Evolutionary conservation across 2,888 invertebrate species (phyloP), one percentile per base, ranked within the genome.

Genomic region (Rosalia funebris): DNA sequence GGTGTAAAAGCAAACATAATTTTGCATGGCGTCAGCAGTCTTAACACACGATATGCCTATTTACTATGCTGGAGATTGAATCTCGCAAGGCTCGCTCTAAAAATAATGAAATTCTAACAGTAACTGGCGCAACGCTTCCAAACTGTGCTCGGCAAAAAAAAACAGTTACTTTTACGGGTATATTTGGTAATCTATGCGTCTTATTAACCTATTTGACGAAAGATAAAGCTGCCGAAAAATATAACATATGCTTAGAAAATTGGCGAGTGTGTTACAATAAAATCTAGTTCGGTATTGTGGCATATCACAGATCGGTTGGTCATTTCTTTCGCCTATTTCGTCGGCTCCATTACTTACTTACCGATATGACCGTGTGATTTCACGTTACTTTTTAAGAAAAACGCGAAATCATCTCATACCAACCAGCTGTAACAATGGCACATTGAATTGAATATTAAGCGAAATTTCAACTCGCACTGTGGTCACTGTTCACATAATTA

Each of bases 1-100:
- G 12, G 25, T 25, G 44, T 14, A 44, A 44, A 44, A 44, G 14
- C 14, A 25, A 20, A 44, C 44, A 20, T 34, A 25, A 19, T 44
- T 44, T 14, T 12, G 19, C 25, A 44, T 44, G 44, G 44, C 44
- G 44, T 44, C 44, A 44, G 44, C 25, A 9, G 5, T 44, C 20
- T 12, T 19, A 44, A 25, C 19, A 25, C 44, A 25, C 25, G 44
- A 44, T 44, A 44, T 44, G 20, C 14, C 5, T 44, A 12, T 44
- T 44, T 44, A 25, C 20, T 20, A 25, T 25, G 44, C 25, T 1
- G n/a, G 11, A 25, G 44, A 44, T 25, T 25, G 19, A 14, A 44
- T 25, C 11, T 44, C 14, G 25, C 42, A 11, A 16, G 25, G 17
- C 12, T 44, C n/a, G 20, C 20, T 44, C 14, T 25, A 44, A 20